phyloP scores from a whole-genome alignment of 2,113 vertebrate species.

The Psittacus erithacus region DNA sequence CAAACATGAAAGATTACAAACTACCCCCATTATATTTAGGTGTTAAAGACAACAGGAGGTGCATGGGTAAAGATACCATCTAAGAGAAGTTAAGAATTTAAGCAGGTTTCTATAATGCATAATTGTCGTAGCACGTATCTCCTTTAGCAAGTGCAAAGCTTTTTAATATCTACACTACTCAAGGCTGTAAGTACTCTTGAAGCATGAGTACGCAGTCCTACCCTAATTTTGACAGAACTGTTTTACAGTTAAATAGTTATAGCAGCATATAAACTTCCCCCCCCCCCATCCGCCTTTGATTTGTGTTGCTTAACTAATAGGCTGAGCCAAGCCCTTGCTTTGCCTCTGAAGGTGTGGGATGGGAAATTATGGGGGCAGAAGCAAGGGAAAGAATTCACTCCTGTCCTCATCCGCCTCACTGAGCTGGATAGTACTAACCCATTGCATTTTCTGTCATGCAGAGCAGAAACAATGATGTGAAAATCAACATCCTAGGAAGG shows the following conservation, averaged over 20 bases:
- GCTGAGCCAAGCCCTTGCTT: neutral
- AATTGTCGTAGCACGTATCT: neutral
- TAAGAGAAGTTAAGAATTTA: neutral
- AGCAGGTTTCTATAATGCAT: neutral
- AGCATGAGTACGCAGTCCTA: neutral
- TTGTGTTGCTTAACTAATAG: neutral
- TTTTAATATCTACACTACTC: neutral
- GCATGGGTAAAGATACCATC: neutral
- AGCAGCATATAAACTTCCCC: neutral
- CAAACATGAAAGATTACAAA: accelerated
- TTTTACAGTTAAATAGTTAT: conserved; percentile 5
- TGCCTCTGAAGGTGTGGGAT: neutral
- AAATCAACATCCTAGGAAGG: neutral
- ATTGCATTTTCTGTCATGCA: neutral
- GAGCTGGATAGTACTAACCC: neutral
- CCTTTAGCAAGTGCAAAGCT: neutral
- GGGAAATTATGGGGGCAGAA: neutral
- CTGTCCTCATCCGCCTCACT: accelerated
- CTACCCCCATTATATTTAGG: accelerated
- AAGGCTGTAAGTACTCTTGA: neutral
- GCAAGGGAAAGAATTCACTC: neutral
- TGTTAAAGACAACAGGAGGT: accelerated
- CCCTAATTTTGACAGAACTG: neutral
- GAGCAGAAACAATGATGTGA: neutral
- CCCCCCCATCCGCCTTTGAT: conserved; percentile 9